phyloP scores from a whole-genome alignment of 1,140 invertebrate species.

The Pseudomyrmex pallidus region DNA sequence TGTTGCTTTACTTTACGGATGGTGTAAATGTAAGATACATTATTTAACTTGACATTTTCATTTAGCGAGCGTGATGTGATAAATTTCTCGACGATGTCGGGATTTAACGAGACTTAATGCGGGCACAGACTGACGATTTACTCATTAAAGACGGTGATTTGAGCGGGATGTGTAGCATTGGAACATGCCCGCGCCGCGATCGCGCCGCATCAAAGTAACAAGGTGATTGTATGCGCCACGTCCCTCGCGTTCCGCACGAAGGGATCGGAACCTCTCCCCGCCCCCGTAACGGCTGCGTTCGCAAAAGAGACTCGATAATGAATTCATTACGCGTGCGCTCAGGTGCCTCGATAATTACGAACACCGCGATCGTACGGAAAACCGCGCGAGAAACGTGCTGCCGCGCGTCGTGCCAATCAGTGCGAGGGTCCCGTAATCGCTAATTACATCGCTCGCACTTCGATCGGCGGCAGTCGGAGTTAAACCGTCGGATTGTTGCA shows the following conservation, averaged over 20 bases:
- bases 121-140: not conserved
- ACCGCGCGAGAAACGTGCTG: not conserved
- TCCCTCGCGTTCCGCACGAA: constrained; percentile 34
- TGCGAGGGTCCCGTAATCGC: constrained; percentile 48
- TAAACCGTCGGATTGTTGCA: too few relatives aligned
- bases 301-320: constrained; percentile 43
- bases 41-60: too few relatives aligned
- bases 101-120: not conserved
- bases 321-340: constrained; percentile 44
- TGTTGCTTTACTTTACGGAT: too few relatives aligned
- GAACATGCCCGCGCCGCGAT: not conserved
- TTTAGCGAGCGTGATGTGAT: too few relatives aligned
- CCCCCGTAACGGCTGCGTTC: not conserved
- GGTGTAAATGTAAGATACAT: too few relatives aligned
- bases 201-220: constrained; percentile 12
- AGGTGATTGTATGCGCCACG: constrained; percentile 12
- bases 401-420: constrained; percentile 62
- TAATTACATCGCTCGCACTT: not conserved
- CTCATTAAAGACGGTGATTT: constrained; percentile 2
- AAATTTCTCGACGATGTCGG: too few relatives aligned
- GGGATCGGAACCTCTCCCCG: not conserved
- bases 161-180: not conserved
- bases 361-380: constrained; percentile 46
- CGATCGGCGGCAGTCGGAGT: too few relatives aligned
- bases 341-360: constrained; percentile 47